Base-by-base conservation (phyloP, 2,113 vertebrate genomes). In the Speoplatyrhinus poulsoni region DNA sequence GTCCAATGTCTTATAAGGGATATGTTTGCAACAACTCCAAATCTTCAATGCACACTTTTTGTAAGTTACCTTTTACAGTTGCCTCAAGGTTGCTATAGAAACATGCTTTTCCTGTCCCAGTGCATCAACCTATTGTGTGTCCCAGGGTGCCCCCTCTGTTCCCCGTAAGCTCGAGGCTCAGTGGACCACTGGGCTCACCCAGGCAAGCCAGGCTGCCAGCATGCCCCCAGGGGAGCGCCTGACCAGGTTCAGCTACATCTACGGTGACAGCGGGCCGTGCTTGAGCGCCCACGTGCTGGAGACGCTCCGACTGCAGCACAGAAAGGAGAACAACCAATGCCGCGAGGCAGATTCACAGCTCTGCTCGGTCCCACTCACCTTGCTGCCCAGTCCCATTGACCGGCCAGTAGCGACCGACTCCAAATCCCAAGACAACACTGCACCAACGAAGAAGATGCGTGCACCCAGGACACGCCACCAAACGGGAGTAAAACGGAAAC, bases 151-250 rank as follows among this genome's bases (percentile, higher is more conserved):
- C 15, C 93, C 92, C 41, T 93, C 94, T 0, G 90, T 96, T 57
- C 93, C 96, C 0, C 94, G 94, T 49, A 98, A 96, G 75, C 72
- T 98, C 77, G 89, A 93, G 59, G 89, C 92, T 0, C 96, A 98
- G 87, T 99, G 97, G 98, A 95, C 94, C 74, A 90, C 93, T 77
- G 98, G 96, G 1, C 77, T 98, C 26, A 84, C 93, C 41, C 96
- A 98, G 77, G 96, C 95, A 9, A 92, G 92, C 5, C 95, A 96
- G 75, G 97, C 97, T 0, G 77, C 93, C 13, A 5, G 62, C 85
- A 93, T 98, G 94, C 69, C 92, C 0, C 64, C 83, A 48, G 95
- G 96, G 13, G 94, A 96, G 9, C 93, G 97, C 60, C 89, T 93
- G 70, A 91, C 89, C 61, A 96, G 94, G 81, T 99, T 95, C 73